Percentiles rank a stretch among this genome's conserved stretches.
Conservation (phyloP, 2,888 invertebrate species). For the Lasiommata megera region DNA sequence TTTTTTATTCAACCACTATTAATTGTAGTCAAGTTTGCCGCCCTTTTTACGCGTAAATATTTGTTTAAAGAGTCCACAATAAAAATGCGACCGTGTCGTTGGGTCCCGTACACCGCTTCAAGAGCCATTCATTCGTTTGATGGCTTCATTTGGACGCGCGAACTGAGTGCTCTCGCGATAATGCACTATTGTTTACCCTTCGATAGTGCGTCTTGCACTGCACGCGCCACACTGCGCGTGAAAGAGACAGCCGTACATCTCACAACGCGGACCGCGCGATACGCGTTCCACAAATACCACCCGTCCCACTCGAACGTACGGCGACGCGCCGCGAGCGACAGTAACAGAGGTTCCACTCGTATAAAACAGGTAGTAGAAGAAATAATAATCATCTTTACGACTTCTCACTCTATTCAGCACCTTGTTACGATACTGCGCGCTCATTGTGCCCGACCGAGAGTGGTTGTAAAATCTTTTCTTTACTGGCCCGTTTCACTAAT, state of each 20-base stretch:
- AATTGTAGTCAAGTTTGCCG: conserved; percentile 42
- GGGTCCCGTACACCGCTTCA: conserved; percentile 57
- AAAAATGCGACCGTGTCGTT: conserved; percentile 74
- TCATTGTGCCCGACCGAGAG: conserved; percentile 78
- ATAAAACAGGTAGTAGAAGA: conserved; percentile 82
- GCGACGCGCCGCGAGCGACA: conserved; percentile 44
- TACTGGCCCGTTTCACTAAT: conserved; percentile 80
- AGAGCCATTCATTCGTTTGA: conserved; percentile 78
- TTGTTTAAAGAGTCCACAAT: conserved; percentile 74
- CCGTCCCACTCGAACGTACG: conserved; percentile 57
- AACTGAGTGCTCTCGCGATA: conserved; percentile 76
- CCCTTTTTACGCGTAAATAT: conserved; percentile 64
- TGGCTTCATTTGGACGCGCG: conserved; percentile 79
- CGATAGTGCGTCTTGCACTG: conserved; percentile 76
- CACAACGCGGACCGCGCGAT: conserved; percentile 50
- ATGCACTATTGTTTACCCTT: conserved; percentile 81
- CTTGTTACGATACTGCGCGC: conserved; percentile 81
- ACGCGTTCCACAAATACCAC: conserved; percentile 54
- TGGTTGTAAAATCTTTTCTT: conserved; percentile 82
- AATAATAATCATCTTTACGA: conserved; percentile 83
- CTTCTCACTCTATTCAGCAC: conserved; percentile 83
- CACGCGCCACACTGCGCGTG: conserved; percentile 70
- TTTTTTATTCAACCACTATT: conserved; percentile 4
- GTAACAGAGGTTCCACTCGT: conserved; percentile 67
- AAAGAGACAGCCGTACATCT: conserved; percentile 58